Conservation (phyloP, 1,140 invertebrate genomes). For the Drosophila littoralis region DNA sequence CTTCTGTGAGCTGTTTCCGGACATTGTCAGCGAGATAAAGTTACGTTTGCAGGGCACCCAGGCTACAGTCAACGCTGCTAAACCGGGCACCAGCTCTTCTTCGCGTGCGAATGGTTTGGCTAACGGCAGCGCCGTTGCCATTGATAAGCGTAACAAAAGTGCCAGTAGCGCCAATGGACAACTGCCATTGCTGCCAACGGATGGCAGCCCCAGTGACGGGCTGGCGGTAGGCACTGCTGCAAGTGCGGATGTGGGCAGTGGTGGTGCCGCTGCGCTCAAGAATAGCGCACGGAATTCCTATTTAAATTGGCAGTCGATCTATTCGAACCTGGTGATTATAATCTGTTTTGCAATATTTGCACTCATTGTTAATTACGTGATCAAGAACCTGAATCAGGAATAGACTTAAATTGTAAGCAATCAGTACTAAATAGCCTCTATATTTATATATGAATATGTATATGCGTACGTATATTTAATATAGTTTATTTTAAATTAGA, state of each 20-base stretch:
- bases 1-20: slow-evolving; percentile 87
- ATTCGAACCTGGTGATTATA: slow-evolving; percentile 81
- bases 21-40: slow-evolving; percentile 77
- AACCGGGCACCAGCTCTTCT: slow-evolving; percentile 19
- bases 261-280: slow-evolving; percentile 43
- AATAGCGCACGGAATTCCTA: slow-evolving; percentile 73
- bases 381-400: slow-evolving; percentile 84
- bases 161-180: slow-evolving; percentile 23
- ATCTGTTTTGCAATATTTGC: slow-evolving; percentile 84
- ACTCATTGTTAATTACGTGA: slow-evolving; percentile 84
- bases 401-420: slow-evolving; percentile 68
- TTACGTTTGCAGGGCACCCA: slow-evolving; percentile 59
- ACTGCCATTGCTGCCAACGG: slow-evolving; percentile 19
- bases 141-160: slow-evolving; percentile 26
- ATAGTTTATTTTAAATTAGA: slow-evolving; percentile 70
- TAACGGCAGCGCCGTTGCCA: slow-evolving; percentile 40
- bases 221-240: slow-evolving; percentile 20
- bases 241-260: slow-evolving; percentile 39
- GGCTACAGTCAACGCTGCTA: slow-evolving; percentile 33
- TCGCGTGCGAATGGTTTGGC: slow-evolving; percentile 50
- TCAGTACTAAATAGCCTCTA: slow-evolving; percentile 63
- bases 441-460: slow-evolving; percentile 64
- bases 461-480: slow-evolving; percentile 62
- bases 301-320: slow-evolving; percentile 82
- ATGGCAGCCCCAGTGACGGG: slow-evolving; percentile 30